A percentile compares a stretch with the other conserved stretches of the same genome.
phyloP scores from a whole-genome alignment of 2,797 vertebrate genomes.

The Rhodeus uyekii region DNA sequence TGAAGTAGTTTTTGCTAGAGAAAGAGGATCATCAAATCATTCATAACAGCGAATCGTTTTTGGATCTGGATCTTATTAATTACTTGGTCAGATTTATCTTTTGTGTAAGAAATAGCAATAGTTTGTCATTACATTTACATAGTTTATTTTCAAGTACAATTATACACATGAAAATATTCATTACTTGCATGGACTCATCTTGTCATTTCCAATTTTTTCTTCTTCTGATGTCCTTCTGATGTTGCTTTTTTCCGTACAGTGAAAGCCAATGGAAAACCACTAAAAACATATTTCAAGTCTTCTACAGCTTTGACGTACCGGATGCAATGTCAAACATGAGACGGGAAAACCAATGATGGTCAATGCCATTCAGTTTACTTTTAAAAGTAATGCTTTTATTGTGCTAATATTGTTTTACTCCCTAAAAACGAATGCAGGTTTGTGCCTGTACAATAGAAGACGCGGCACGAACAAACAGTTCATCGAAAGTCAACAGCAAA shows the following conservation, averaged over 20 bases:
- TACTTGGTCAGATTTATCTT: not conserved
- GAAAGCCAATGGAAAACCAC: not conserved
- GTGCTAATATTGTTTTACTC: too few species aligned
- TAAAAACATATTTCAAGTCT: not conserved
- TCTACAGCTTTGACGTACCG: not conserved
- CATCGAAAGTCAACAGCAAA: too few species aligned
- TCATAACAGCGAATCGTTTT: fast-evolving
- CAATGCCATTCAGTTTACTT: not conserved
- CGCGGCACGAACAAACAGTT: too few species aligned
- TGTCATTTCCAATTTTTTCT: not conserved
- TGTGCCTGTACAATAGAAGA: too few species aligned
- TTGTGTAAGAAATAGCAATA: not conserved
- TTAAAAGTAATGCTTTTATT: not conserved
- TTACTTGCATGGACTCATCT: not conserved
- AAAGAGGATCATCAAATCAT: not conserved
- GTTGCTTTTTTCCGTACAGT: not conserved
- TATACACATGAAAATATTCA: not conserved
- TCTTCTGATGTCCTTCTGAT: not conserved
- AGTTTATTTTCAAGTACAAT: not conserved
- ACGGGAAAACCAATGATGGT: not conserved
- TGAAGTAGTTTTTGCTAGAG: not conserved
- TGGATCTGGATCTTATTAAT: not conserved
- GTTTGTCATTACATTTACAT: not conserved
- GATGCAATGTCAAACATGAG: not conserved
- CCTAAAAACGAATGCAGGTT: too few species aligned